Percentiles rank a stretch among this genome's conserved stretches.
Conservation (phyloP, 2,888 invertebrate genomes). For the Pachydiplax longipennis region DNA sequence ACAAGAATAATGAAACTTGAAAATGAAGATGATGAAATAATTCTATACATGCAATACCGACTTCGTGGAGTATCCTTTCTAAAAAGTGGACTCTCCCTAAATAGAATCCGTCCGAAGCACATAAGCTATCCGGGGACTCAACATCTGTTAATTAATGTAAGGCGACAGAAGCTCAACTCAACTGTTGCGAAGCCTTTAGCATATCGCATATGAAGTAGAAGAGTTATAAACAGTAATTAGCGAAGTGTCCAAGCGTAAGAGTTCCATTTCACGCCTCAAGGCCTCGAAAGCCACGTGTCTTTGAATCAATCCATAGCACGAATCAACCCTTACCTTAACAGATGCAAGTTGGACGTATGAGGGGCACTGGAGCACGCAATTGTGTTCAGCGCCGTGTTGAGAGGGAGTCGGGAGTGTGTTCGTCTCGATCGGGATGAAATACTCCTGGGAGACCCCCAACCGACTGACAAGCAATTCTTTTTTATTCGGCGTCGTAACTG, state of each 20-base stretch:
- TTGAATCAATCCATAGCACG: neutral
- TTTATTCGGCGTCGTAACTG: neutral
- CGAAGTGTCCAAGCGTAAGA: neutral
- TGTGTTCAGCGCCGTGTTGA: slow-evolving; percentile 2
- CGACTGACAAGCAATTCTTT: neutral
- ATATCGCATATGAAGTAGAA: neutral
- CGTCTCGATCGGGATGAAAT: slow-evolving; percentile 1
- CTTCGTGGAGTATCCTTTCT: too few species aligned
- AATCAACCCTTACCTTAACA: neutral
- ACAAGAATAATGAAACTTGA: too few species aligned
- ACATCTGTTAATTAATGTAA: too few species aligned
- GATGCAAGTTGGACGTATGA: slow-evolving; percentile 40
- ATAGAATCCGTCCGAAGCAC: too few species aligned
- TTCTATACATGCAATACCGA: too few species aligned
- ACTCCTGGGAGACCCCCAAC: neutral
- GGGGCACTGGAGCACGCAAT: slow-evolving; percentile 32
- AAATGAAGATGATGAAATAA: too few species aligned
- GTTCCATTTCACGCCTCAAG: neutral
- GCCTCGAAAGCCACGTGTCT: neutral
- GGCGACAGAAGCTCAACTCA: neutral
- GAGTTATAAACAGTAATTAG: neutral
- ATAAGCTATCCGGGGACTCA: too few species aligned
- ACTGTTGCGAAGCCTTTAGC: neutral
- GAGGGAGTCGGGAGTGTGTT: slow-evolving; percentile 24
- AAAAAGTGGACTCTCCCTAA: too few species aligned